Percentiles rank a stretch among this genome's conserved stretches.
Conservation (phyloP, 2,797 vertebrate genomes). For the Thunnus albacares region DNA sequence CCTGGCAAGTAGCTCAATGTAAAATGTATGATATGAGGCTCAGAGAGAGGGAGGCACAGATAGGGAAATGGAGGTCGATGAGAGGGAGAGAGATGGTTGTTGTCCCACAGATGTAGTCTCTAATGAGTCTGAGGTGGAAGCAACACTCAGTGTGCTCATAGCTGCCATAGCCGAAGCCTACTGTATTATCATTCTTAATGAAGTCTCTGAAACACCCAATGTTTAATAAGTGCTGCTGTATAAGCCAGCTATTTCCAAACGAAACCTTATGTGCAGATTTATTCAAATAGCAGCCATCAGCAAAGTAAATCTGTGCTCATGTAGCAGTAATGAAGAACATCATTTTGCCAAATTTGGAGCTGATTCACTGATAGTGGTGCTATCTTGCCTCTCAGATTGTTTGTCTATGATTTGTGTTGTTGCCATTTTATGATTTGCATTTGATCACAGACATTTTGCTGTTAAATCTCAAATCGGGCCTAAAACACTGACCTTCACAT, state of each 20-base stretch:
- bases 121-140: slow-evolving; percentile 57
- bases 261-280: background rate
- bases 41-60: slow-evolving; percentile 21
- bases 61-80: slow-evolving; percentile 55
- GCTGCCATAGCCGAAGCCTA: slow-evolving; percentile 16
- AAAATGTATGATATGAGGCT: slow-evolving; percentile 61
- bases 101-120: slow-evolving; percentile 42
- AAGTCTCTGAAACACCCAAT: slow-evolving; percentile 21
- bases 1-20: slow-evolving; percentile 57
- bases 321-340: slow-evolving; percentile 15
- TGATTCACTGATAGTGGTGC: slow-evolving; percentile 12
- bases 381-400: background rate
- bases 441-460: background rate
- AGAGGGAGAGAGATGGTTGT: slow-evolving; percentile 22
- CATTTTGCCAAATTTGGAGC: slow-evolving; percentile 11
- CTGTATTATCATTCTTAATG: slow-evolving; percentile 8
- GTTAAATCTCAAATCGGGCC: slow-evolving; percentile 13
- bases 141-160: slow-evolving; percentile 16
- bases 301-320: slow-evolving; percentile 17
- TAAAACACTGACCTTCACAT: background rate
- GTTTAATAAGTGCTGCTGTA: background rate
- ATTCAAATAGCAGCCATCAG: slow-evolving; percentile 2
- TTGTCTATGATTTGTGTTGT: background rate
- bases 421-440: slow-evolving; percentile 7
- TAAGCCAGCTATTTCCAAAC: slow-evolving; percentile 9